Percentiles rank a stretch among this genome's conserved stretches.
Conservation (phyloP, 2,797 vertebrate genomes). For the Pseudocheirus occidentalis region DNA sequence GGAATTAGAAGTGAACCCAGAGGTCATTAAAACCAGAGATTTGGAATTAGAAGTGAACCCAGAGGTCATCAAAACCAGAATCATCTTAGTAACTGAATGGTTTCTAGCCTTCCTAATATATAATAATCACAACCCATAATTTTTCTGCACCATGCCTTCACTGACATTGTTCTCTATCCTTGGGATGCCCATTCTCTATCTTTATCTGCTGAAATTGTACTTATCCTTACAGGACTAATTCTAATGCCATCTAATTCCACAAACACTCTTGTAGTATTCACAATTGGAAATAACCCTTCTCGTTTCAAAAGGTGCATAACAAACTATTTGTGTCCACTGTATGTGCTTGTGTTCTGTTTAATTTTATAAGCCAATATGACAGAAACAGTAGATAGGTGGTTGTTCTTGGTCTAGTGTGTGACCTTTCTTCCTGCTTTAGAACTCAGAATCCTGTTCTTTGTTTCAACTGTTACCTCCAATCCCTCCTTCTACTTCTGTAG, state of each 20-base stretch:
- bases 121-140: background rate
- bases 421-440: background rate
- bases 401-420: background rate
- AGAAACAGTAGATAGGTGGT: background rate
- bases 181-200: background rate
- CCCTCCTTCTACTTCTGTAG: background rate
- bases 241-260: background rate
- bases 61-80: background rate
- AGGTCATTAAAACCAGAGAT: background rate
- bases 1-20: background rate
- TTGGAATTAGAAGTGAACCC: background rate
- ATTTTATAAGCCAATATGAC: background rate
- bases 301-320: background rate
- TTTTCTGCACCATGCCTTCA: background rate
- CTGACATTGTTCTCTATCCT: background rate
- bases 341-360: background rate
- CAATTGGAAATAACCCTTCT: background rate
- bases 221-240: background rate
- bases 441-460: background rate
- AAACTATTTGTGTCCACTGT: background rate
- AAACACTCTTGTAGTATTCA: background rate
- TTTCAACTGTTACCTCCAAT: background rate
- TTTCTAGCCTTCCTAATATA: background rate
- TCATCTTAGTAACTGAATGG: background rate
- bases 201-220: background rate